These are phyloP conservation scores for Hyperopisus bebe DNA, from an alignment of 2,113 vertebrate genomes.

Conservation along the genomic window DNA sequence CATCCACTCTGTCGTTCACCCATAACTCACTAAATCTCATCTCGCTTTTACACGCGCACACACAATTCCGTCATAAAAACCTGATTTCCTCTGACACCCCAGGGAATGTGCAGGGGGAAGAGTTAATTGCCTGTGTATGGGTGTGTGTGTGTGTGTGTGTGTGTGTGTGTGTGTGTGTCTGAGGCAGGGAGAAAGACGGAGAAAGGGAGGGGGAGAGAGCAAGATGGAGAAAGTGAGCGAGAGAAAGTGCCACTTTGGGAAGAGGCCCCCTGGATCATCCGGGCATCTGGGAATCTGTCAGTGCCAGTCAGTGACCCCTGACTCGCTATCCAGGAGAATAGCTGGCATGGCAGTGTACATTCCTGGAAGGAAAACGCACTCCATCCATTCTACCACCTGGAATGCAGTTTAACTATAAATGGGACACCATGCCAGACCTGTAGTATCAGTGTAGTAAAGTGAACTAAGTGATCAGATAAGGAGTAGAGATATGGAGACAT, in stretches of 20 bases:
- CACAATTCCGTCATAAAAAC: conserved; percentile 7
- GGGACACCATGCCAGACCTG: neutral
- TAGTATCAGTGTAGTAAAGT: neutral
- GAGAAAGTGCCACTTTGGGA: neutral
- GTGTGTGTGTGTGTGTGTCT: neutral
- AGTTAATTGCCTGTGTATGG: neutral
- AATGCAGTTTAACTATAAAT: neutral
- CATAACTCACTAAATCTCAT: conserved; percentile 8
- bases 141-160: neutral
- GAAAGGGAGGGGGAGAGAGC: neutral
- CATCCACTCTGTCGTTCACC: neutral
- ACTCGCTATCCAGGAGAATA: neutral
- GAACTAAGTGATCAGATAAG: neutral
- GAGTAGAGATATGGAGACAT: neutral
- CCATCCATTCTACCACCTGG: neutral
- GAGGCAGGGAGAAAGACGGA: neutral
- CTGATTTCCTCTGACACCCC: neutral
- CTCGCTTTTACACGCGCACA: conserved; percentile 15
- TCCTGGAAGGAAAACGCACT: neutral
- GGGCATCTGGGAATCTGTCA: neutral
- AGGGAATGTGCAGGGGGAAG: neutral
- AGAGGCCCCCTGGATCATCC: neutral
- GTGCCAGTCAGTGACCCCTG: neutral
- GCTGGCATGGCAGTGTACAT: neutral
- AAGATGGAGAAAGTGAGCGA: neutral